Evolutionary conservation across 2,888 invertebrate species (phyloP).

Genomic region (Catocala fraxini): DNA sequence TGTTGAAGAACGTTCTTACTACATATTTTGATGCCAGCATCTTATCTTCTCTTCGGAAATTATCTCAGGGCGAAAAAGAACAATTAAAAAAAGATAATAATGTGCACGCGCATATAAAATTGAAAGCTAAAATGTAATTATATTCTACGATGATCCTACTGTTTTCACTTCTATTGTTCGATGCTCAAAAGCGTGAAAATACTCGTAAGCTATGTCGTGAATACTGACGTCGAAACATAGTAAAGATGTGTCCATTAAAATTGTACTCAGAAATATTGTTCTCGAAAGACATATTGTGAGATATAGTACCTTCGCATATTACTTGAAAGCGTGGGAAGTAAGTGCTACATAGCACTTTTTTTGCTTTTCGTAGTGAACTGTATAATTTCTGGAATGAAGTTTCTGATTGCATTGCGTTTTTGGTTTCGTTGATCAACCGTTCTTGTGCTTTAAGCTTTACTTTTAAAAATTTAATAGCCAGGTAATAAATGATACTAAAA

Average conservation of each 20-base stretch:
- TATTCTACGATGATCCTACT: conserved; percentile 67
- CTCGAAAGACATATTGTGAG: conserved; percentile 11
- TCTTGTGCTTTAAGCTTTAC: neutral
- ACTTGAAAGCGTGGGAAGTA: conserved; percentile 47
- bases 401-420: conserved; percentile 33
- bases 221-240: conserved; percentile 28
- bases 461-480: no score
- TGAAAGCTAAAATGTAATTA: conserved; percentile 71
- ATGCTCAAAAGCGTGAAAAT: conserved; percentile 76
- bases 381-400: conserved; percentile 40
- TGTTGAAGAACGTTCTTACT: no score
- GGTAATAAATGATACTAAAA: no score
- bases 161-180: conserved; percentile 84
- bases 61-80: conserved; percentile 27
- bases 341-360: conserved; percentile 30
- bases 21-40: no score
- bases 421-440: conserved; percentile 32
- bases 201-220: conserved; percentile 50
- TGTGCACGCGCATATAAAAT: conserved; percentile 59
- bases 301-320: neutral
- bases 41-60: neutral
- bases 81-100: conserved; percentile 43
- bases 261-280: conserved; percentile 20
- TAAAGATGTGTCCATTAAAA: conserved; percentile 17
- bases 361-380: conserved; percentile 49